Evolutionary conservation across 2,888 invertebrate genomes (phyloP).

Genomic region (Rhagium mordax): DNA sequence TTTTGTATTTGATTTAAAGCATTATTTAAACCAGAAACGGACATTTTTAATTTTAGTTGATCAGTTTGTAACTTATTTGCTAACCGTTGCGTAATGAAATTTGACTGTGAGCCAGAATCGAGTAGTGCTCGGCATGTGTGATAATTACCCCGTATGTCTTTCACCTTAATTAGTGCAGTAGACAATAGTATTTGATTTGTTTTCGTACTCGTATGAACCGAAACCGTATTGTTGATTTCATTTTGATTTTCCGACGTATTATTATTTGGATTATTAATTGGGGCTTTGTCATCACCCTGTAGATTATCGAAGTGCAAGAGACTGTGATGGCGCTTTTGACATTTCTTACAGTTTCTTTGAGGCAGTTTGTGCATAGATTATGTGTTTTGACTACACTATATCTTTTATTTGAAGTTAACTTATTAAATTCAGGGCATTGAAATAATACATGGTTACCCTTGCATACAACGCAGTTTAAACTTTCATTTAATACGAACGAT

Average conservation of each 20-base stretch:
- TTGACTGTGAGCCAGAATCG: constrained; percentile 14
- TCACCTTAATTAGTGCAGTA: not conserved
- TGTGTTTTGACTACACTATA: not conserved
- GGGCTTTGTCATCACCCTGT: not conserved
- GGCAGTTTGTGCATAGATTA: not conserved
- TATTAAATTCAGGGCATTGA: not conserved
- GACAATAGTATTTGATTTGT: not conserved
- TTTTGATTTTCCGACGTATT: not conserved
- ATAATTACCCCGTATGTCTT: not conserved
- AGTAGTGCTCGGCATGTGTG: not conserved
- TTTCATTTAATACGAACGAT: not conserved
- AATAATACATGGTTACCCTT: not conserved
- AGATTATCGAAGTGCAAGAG: not conserved
- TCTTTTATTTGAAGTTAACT: not conserved
- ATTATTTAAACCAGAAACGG: constrained; percentile 7
- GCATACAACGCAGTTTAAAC: not conserved
- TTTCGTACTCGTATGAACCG: not conserved
- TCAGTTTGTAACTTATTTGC: constrained; percentile 8
- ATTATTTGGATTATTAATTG: not conserved
- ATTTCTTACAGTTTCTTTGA: not conserved
- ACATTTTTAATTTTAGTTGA: not conserved
- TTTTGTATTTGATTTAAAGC: not conserved
- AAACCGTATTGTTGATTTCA: not conserved
- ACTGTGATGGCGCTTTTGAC: not conserved
- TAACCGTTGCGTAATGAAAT: constrained; percentile 12